Conservation (phyloP, 1,140 invertebrate genomes). For the Ips typographus region DNA sequence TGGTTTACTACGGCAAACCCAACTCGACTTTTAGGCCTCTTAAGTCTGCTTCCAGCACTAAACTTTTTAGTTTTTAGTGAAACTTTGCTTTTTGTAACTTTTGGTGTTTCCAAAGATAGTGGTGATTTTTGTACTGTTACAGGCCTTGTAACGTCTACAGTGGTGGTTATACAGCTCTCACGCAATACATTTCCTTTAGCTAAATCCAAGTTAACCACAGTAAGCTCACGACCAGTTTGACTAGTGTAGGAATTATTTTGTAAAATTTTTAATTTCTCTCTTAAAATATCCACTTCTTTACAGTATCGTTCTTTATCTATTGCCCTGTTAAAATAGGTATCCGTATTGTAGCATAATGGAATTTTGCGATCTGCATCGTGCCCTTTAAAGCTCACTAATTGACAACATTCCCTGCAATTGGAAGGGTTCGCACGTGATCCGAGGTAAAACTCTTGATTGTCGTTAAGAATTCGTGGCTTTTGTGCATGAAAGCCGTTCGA, state of each 20-base stretch:
- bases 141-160: slow-evolving; percentile 25
- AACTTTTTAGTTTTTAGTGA: slow-evolving; percentile 35
- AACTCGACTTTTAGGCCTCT: slow-evolving; percentile 28
- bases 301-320: slow-evolving; percentile 44
- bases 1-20: neutral
- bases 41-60: slow-evolving; percentile 19
- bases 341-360: slow-evolving; percentile 43
- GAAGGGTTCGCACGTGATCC: neutral
- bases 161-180: slow-evolving; percentile 19
- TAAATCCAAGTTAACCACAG: slow-evolving; percentile 24
- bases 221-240: slow-evolving; percentile 15
- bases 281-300: slow-evolving; percentile 44
- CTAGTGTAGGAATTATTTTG: slow-evolving; percentile 27
- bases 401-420: slow-evolving; percentile 35
- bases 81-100: slow-evolving; percentile 30
- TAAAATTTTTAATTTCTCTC: slow-evolving; percentile 40
- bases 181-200: slow-evolving; percentile 11
- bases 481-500: slow-evolving; percentile 9
- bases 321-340: slow-evolving; percentile 48
- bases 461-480: slow-evolving; percentile 7
- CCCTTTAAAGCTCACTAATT: slow-evolving; percentile 27
- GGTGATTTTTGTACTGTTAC: slow-evolving; percentile 15
- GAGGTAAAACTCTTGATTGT: slow-evolving; percentile 19
- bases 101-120: neutral
- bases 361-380: slow-evolving; percentile 26